Evolutionary conservation across 1,140 invertebrate species (phyloP), one percentile per base, ranked within the genome.

Genomic region (Ericerus pela): DNA sequence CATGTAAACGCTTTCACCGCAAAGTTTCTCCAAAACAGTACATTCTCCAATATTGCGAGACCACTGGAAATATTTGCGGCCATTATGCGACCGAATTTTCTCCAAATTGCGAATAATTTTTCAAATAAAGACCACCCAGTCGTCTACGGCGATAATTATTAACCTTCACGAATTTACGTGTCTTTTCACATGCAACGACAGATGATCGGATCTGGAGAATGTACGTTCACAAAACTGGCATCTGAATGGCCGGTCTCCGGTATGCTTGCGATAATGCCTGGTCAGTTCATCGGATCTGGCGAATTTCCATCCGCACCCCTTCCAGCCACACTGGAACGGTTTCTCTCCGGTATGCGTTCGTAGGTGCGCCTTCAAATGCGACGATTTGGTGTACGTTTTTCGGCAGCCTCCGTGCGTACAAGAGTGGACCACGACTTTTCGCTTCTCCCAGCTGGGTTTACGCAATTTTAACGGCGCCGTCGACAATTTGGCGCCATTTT

Each of bases 341-440:
- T 84, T 84, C 62, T 81, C 81, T 10, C 81, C 80, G 47, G 80
- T 83, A 64, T 84, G 81, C 24, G 81, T 81, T 38, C 81, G 64
- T 24, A 80, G 67, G 64, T 85, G 82, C 2, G 82, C 82, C 64
- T 85, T 85, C 24, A 85, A 69, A 66, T 85, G 82, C 2, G 81
- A 84, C 55, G 77, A 80, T 65, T 85, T 85, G 5, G 76, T 79
- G 67, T 83, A 85, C 1, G 75, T 79, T 67, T 85, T 85, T 24
- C 67, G 70, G 66, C 82, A 85, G 14, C 78, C 79, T 0, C 74
- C 72, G 64, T 81, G 72, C 2, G 75, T 70, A 62, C 81, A 84
- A 1, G 75, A 76, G 68, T 82, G 79, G 70, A 92, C 87, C 70
- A 47, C 26, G 2, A 47, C 20, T 22, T 47, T 47, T 47, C 41